Evolutionary conservation across 1,140 invertebrate species (phyloP).

Genomic region (Drosophila orena): DNA sequence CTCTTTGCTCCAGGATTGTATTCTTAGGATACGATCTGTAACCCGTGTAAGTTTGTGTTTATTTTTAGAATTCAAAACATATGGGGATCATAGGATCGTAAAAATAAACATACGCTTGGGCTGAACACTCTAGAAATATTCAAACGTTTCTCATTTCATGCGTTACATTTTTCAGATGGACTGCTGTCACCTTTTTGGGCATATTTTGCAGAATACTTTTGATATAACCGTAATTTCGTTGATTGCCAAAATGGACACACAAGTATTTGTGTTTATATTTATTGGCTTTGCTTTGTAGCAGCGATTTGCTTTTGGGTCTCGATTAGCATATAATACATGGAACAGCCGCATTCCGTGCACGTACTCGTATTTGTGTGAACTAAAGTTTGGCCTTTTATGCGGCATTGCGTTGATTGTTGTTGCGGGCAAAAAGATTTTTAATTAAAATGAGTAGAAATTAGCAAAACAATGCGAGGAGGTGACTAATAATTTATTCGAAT

Average conservation of each 20-base stretch:
- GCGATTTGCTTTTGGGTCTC: slow-evolving; percentile 13
- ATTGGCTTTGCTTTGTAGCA: slow-evolving; percentile 2
- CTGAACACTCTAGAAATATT: neutral
- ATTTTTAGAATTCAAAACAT: slow-evolving; percentile 25
- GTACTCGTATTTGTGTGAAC: slow-evolving; percentile 24
- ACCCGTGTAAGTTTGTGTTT: slow-evolving; percentile 2
- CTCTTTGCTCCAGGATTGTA: slow-evolving; percentile 10
- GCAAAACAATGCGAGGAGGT: slow-evolving; percentile 5
- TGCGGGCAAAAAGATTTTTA: slow-evolving; percentile 50
- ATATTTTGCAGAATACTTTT: neutral
- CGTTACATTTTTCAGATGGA: no score
- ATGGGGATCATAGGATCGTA: neutral
- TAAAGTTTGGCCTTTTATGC: slow-evolving; percentile 33
- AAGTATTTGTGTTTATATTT: slow-evolving; percentile 28
- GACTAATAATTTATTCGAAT: slow-evolving; percentile 58
- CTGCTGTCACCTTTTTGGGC: neutral
- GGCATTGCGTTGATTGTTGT: slow-evolving; percentile 32
- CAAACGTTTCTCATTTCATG: neutral
- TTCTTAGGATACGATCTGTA: slow-evolving; percentile 9
- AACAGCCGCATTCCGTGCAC: slow-evolving; percentile 15
- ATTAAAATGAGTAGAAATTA: slow-evolving; percentile 60
- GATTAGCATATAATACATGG: slow-evolving; percentile 29
- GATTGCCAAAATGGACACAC: neutral
- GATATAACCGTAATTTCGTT: neutral
- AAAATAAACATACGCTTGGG: neutral